These are phyloP conservation scores for Tetragonisca angustula DNA, from an alignment of 2,888 invertebrate species.

Conservation along the genomic window DNA sequence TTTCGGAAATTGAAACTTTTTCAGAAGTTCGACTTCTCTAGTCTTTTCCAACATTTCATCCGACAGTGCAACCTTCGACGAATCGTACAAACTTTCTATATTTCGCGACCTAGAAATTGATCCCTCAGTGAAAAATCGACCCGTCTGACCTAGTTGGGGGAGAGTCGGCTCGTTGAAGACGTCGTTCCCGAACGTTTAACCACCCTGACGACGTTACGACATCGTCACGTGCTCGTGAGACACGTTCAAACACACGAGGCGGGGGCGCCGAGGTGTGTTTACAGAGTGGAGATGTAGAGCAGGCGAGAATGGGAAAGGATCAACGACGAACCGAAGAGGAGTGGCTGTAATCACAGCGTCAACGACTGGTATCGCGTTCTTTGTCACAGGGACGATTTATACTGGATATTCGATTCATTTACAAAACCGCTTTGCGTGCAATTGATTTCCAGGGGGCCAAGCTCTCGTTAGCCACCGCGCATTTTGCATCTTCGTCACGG, in stretches of 20 bases:
- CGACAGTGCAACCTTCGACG: neutral
- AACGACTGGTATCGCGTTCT: conserved; percentile 33
- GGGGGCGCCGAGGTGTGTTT: conserved; percentile 48
- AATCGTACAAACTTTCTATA: neutral
- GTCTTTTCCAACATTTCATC: neutral
- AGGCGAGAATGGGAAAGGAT: conserved; percentile 30
- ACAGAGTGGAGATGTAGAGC: conserved; percentile 20
- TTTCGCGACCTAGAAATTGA: conserved; percentile 13
- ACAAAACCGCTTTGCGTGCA: conserved; percentile 33
- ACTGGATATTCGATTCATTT: conserved; percentile 38
- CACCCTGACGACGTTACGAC: conserved; percentile 62
- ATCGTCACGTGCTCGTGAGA: conserved; percentile 63
- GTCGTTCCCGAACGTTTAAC: conserved; percentile 51
- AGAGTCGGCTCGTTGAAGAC: conserved; percentile 50
- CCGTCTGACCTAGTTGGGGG: neutral
- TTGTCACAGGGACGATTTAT: conserved; percentile 38
- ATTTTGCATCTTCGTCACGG: conserved; percentile 31
- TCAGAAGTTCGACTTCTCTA: neutral
- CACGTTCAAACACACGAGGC: conserved; percentile 54
- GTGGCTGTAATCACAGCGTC: conserved; percentile 58
- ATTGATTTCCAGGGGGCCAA: conserved; percentile 31
- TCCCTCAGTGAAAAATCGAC: neutral
- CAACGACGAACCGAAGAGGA: conserved; percentile 51
- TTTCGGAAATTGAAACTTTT: too few species aligned
- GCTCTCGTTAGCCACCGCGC: conserved; percentile 29